Base-by-base conservation (phyloP, 2,888 invertebrate species). In the Archips xylosteana region DNA sequence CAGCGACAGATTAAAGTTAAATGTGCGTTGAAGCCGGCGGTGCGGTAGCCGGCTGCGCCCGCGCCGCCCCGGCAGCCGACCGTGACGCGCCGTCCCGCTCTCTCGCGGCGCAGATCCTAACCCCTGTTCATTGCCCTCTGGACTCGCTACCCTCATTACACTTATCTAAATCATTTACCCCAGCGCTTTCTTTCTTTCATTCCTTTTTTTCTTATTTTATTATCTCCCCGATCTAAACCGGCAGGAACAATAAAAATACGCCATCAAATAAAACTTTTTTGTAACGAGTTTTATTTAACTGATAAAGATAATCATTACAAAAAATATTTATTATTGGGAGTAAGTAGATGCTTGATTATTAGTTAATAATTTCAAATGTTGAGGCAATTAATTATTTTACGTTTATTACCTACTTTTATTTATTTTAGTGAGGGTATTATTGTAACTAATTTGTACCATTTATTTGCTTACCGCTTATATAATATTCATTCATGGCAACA, bases 1-100 rank as follows among this genome's bases (percentile, higher is more conserved):
- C 32, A 10, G 32, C 57, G 32, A 32, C 10, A 57, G 32, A 32
- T 12, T 57, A 57, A 32, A 57, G 57, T 32, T 32, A 32, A 57
- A 12, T 51, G 12, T 47, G 15, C 15, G 42, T 42, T 15, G 39
- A 23, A 57, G 15, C 34, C 32, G 65, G 32, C 64, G 47, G 59
- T 66, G 59, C 51, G 60, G 61, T 45, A 10, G 59, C 80, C 81
- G 80, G 78, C 78, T 80, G 67, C 82, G 78, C 78, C 75, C 76
- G 76, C 77, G 78, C 75, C 75, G 78, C 84, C 84, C 86, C 89
- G 87, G 89, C 92, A 90, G 85, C 89, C 82, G 89, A 88, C 86
- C 91, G 81, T 91, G 90, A 91, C 92, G 75, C 67, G 76, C 77
- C 79, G 78, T 84, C 85, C 80, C 83, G 74, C 85, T 86, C 85